Conservation (phyloP, 1,140 invertebrate genomes). For the Dreissena rostriformis region DNA sequence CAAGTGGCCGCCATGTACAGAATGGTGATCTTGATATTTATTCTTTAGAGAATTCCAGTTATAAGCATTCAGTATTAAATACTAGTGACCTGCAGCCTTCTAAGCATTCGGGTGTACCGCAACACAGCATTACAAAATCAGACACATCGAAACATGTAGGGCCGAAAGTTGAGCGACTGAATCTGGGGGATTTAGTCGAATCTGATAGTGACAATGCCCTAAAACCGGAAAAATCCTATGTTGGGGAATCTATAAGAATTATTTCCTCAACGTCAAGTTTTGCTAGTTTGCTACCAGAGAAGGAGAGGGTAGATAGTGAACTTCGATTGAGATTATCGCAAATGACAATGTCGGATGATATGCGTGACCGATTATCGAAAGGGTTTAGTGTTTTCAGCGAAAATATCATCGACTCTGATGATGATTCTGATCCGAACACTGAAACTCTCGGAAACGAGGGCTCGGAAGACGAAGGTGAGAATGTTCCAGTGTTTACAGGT, state of each 20-base stretch:
- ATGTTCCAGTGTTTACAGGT: constrained; percentile 47
- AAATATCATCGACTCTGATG: constrained; percentile 59
- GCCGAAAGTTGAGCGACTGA: constrained; percentile 69
- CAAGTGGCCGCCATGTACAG: background rate
- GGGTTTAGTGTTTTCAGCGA: constrained; percentile 58
- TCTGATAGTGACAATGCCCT: constrained; percentile 52
- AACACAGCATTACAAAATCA: constrained; percentile 49
- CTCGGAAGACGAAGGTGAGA: constrained; percentile 78
- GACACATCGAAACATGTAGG: constrained; percentile 8
- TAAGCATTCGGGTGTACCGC: constrained; percentile 37
- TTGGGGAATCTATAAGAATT: constrained; percentile 35
- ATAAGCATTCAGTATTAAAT: constrained; percentile 15
- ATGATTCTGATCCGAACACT: constrained; percentile 62
- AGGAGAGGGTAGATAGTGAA: constrained; percentile 71
- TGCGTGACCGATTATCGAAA: constrained; percentile 59
- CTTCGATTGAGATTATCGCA: constrained; percentile 71
- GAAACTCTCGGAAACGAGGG: constrained; percentile 79
- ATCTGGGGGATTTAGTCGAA: constrained; percentile 66
- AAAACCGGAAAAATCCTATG: constrained; percentile 27
- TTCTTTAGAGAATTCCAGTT: constrained; percentile 1
- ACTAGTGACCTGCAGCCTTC: constrained; percentile 8
- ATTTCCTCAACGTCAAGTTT: constrained; percentile 54
- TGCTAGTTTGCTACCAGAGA: constrained; percentile 41
- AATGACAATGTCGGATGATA: constrained; percentile 75
- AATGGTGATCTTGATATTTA: constrained; percentile 44